These are phyloP conservation scores for Sebastes hubbsi DNA, from an alignment of 2,797 vertebrate genomes.

Conservation along the genomic window DNA sequence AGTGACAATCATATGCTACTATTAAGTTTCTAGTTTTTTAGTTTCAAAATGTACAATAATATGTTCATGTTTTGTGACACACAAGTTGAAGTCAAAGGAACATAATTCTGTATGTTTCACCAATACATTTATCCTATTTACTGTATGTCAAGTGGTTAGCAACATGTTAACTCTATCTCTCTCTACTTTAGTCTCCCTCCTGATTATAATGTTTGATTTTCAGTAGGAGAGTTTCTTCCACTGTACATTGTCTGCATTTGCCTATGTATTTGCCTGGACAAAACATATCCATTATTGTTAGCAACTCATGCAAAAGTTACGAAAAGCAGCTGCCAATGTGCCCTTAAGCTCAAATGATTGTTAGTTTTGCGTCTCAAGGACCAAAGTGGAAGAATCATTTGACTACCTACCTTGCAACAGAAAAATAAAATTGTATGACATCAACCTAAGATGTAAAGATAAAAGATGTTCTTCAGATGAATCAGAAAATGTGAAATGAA, in stretches of 20 bases:
- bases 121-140: not conserved
- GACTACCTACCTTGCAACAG: not conserved
- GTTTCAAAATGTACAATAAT: too few species aligned
- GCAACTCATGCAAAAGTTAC: slow-evolving; percentile 60
- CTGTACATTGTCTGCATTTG: slow-evolving; percentile 46
- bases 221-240: not conserved
- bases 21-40: too few species aligned
- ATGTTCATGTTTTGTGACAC: not conserved
- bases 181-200: not conserved
- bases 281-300: slow-evolving; percentile 30
- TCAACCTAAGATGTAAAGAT: not conserved
- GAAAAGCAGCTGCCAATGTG: slow-evolving; percentile 30
- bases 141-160: not conserved
- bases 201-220: not conserved
- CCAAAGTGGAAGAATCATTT: not conserved
- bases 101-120: not conserved
- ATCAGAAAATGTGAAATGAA: not conserved
- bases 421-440: not conserved
- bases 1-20: not conserved
- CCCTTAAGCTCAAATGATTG: not conserved
- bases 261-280: slow-evolving; percentile 59
- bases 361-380: not conserved
- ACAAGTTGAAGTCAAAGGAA: not conserved
- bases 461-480: not conserved
- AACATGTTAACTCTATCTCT: too few species aligned